Evolutionary conservation across 2,113 vertebrate species (phyloP).

Genomic region (Amia ocellicauda): DNA sequence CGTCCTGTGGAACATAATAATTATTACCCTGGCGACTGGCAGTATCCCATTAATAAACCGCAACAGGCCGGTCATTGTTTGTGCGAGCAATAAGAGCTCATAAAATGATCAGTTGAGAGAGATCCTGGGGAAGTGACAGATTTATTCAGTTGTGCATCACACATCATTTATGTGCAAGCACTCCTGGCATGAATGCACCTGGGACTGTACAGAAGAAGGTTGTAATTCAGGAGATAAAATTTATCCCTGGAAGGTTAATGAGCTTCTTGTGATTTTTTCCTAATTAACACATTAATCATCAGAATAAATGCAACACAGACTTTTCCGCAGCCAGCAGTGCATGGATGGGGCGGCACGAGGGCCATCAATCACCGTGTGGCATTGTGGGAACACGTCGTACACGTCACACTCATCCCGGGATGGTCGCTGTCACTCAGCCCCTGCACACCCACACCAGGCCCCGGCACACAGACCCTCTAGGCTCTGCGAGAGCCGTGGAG

Average conservation of each 20-base stretch:
- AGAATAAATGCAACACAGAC: slow-evolving; percentile 31
- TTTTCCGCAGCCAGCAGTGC: neutral
- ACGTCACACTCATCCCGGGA: slow-evolving; percentile 24
- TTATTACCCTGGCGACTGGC: neutral
- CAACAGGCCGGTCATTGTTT: neutral
- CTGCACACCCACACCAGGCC: neutral
- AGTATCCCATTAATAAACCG: slow-evolving; percentile 5
- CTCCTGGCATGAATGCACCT: slow-evolving; percentile 32
- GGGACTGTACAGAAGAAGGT: slow-evolving; percentile 21
- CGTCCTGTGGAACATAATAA: neutral
- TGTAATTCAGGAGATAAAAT: slow-evolving; percentile 20
- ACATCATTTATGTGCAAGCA: slow-evolving; percentile 18
- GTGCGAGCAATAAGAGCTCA: neutral
- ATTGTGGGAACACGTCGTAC: slow-evolving; percentile 23
- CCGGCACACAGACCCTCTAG: neutral
- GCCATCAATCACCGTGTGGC: slow-evolving; percentile 25
- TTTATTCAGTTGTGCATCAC: slow-evolving; percentile 23
- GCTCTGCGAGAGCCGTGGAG: too few relatives aligned
- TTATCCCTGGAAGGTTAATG: slow-evolving; percentile 35
- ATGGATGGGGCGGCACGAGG: slow-evolving; percentile 4
- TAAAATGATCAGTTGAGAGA: slow-evolving; percentile 1
- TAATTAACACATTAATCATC: slow-evolving; percentile 38
- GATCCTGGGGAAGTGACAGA: slow-evolving; percentile 26
- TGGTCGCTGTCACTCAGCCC: slow-evolving; percentile 15
- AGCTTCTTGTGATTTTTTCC: slow-evolving; percentile 32